Base-by-base conservation (phyloP, 1,140 invertebrate genomes). In the Charaxes varanes region DNA sequence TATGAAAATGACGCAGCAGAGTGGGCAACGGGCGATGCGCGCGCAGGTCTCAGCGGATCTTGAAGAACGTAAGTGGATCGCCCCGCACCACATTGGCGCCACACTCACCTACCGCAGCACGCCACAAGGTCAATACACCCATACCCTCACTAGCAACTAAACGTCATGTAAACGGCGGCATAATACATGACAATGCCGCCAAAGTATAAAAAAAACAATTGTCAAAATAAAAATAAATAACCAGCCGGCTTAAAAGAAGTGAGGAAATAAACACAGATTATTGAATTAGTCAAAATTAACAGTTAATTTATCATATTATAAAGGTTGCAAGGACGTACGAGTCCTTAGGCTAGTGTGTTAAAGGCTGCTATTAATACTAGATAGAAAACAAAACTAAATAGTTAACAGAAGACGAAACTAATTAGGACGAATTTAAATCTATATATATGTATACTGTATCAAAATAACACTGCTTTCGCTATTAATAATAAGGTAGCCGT, bases 41-140 rank as follows among this genome's bases (percentile, higher is more conserved):
- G 91, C 92, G 56, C 87, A 91, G 53, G 87, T 90, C 16, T 86
- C 87, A 2, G 90, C 94, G 86, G 95, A 97, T 69, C 87, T 96
- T 36, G 94, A 97, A 64, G 94, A 96, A 72, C 87, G 94, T 66
- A 87, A 91, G 71, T 84, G 83, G 81, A 83, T 79, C 68, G 83
- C 64, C 62, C 71, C 80, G 67, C 83, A 84, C 50, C 83, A 84
- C 67, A 76, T 82, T 74, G 81, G 76, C 74, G 74, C 79, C 65
- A 83, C 88, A 68, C 88, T 89, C 48, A 90, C 89, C 30, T 92
- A 92, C 76, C 87, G 90, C 53, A 91, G 89, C 76, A 90, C 90
- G 35, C 77, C 74, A 53, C 73, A 80, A 79, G 72, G 73, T 81
- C 74, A 78, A 77, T 79, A 74, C 78, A 74, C 65, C 68, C 60